A percentile compares a stretch with the other conserved stretches of the same genome.
Conservation (phyloP, 2,113 vertebrate species). For the Andinoacara biseriatus region DNA sequence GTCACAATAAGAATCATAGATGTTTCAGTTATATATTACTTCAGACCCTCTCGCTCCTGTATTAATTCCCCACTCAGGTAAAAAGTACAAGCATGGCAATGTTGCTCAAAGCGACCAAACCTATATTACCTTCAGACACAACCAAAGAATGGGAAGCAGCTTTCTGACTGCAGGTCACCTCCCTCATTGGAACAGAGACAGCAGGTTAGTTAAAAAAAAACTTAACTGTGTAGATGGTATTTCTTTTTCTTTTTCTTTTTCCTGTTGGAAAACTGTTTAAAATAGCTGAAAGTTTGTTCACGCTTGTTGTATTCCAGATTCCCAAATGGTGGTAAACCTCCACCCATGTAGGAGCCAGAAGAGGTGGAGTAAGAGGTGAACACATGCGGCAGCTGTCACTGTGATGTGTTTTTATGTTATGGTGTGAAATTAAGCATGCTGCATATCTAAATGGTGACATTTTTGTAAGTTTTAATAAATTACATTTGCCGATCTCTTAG, state of each 20-base stretch:
- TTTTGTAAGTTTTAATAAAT: constrained; percentile 6
- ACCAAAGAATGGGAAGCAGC: constrained; percentile 67
- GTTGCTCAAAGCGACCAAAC: constrained; percentile 65
- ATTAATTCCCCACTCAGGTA: constrained; percentile 55
- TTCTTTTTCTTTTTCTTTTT: neutral
- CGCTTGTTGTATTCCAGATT: constrained; percentile 64
- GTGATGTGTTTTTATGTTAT: neutral
- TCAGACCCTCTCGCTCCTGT: neutral
- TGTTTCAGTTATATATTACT: neutral
- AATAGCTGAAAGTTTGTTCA: neutral
- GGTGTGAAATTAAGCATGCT: neutral
- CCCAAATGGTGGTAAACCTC: constrained; percentile 58
- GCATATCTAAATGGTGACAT: neutral
- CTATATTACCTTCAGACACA: constrained; percentile 75
- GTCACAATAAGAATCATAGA: fast-evolving
- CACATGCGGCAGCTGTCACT: neutral
- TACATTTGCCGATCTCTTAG: neutral
- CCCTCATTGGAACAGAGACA: constrained; percentile 53
- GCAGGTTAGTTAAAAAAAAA: neutral
- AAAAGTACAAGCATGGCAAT: constrained; percentile 74
- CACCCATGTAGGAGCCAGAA: constrained; percentile 44
- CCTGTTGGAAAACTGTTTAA: neutral
- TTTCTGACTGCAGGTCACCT: constrained; percentile 68
- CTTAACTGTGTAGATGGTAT: neutral
- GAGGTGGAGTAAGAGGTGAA: constrained; percentile 5